Conservation (phyloP, 2,113 vertebrate species). For the Diglossa brunneiventris region DNA sequence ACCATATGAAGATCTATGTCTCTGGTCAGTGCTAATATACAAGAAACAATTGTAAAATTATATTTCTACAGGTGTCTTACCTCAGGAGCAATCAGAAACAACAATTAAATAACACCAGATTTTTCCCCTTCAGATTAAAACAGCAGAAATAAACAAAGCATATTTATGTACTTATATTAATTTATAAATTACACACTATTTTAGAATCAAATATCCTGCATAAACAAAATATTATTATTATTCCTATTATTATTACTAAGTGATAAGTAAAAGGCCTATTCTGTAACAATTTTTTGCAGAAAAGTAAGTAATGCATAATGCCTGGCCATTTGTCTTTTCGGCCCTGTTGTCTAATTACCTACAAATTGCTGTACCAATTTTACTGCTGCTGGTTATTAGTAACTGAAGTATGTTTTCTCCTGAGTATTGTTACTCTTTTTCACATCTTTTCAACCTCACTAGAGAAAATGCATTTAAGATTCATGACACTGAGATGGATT, state of each 20-base stretch:
- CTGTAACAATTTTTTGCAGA: background rate
- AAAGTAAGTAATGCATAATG: conserved; percentile 20
- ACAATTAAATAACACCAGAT: background rate
- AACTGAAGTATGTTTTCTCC: conserved; percentile 29
- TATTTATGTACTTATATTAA: conserved; percentile 7
- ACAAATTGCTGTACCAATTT: conserved; percentile 48
- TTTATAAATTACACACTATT: conserved; percentile 7
- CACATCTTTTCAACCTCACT: conserved; percentile 2
- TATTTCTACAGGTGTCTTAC: background rate
- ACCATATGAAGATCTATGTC: background rate
- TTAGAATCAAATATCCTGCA: background rate
- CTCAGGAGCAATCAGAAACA: background rate
- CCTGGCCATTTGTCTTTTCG: conserved; percentile 29
- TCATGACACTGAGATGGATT: background rate
- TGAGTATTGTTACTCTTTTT: conserved; percentile 12
- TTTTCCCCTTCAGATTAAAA: conserved; percentile 14
- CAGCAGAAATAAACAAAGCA: background rate
- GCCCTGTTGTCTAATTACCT: conserved; percentile 58
- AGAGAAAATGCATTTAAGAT: background rate
- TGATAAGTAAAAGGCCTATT: background rate
- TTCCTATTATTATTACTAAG: too few species aligned
- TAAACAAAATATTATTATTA: conserved; percentile 5
- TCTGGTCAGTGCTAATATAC: background rate
- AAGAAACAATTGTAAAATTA: background rate
- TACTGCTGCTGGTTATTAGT: conserved; percentile 50